phyloP scores from a whole-genome alignment of 64 coral and sea anemone genomes.

The Pocillopora verrucosa region DNA sequence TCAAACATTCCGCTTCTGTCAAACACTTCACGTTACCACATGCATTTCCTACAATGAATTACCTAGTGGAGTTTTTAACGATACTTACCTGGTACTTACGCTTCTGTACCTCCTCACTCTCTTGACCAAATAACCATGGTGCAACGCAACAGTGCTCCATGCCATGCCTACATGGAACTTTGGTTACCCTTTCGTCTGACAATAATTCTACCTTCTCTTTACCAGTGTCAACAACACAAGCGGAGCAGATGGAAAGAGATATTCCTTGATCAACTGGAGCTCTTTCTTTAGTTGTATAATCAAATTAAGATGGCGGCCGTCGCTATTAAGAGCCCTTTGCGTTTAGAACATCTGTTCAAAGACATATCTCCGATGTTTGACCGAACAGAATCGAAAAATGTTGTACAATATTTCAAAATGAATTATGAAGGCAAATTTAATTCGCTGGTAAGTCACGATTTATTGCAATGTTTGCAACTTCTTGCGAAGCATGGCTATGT shows the following conservation, averaged over 20 bases:
- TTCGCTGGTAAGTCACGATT: background rate
- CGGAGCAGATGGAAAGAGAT: no score
- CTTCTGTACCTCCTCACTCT: background rate
- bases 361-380: background rate
- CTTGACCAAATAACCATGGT: no score
- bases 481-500: background rate
- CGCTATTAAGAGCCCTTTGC: background rate
- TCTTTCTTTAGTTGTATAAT: no score
- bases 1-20: slow-evolving; percentile 42
- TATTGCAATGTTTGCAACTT: slow-evolving; percentile 5
- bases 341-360: slow-evolving; percentile 4
- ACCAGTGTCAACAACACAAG: no score
- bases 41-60: slow-evolving; percentile 44
- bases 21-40: slow-evolving; percentile 28
- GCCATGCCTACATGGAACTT: no score
- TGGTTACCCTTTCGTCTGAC: no score
- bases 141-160: no score
- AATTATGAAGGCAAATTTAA: slow-evolving; percentile 10
- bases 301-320: slow-evolving; percentile 7
- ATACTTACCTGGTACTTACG: background rate
- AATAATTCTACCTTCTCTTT: no score
- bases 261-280: no score
- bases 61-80: slow-evolving; percentile 2
- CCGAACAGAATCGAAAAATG: background rate
- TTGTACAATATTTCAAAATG: background rate